phyloP scores from a whole-genome alignment of 2,113 vertebrate genomes.

The Xenotilapia flavipinnis region DNA sequence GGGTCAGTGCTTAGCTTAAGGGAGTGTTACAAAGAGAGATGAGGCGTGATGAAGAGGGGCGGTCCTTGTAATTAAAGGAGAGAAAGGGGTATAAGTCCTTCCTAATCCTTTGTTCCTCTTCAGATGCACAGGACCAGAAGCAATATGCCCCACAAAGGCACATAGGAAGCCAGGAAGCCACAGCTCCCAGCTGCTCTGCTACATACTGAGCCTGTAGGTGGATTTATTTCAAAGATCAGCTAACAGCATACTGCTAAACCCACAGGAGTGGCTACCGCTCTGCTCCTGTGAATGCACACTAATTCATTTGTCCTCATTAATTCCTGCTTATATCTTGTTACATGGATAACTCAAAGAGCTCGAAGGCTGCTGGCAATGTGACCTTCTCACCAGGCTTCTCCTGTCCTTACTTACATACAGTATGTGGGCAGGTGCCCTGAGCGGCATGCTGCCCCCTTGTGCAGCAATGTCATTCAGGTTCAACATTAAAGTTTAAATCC shows the following conservation, averaged over 20 bases:
- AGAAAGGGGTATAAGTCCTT: slow-evolving; percentile 49
- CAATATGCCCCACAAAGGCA: slow-evolving; percentile 40
- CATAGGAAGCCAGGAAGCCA: slow-evolving; percentile 46
- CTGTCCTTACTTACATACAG: not conserved
- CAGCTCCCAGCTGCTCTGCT: not conserved
- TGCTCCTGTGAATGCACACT: not conserved
- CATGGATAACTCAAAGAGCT: not conserved
- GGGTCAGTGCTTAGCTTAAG: slow-evolving; percentile 33
- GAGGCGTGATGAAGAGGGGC: slow-evolving; percentile 59
- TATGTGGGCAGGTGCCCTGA: not conserved
- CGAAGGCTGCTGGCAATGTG: not conserved
- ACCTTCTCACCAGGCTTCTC: not conserved
- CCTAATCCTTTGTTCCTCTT: slow-evolving; percentile 64
- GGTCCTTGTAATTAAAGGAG: slow-evolving; percentile 53
- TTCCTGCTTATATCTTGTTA: not conserved
- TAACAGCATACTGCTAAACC: not conserved
- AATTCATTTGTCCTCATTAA: not conserved
- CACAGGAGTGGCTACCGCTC: not conserved
- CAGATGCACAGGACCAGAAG: slow-evolving; percentile 57
- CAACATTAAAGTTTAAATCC: not conserved
- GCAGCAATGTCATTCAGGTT: not conserved
- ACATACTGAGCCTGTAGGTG: not conserved
- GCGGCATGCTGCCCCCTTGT: slow-evolving; percentile 36
- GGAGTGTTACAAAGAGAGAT: slow-evolving; percentile 41
- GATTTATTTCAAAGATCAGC: not conserved